A percentile compares a stretch with the other conserved stretches of the same genome.
phyloP scores from a whole-genome alignment of 1,140 invertebrate genomes.

The Anoplophora glabripennis region DNA sequence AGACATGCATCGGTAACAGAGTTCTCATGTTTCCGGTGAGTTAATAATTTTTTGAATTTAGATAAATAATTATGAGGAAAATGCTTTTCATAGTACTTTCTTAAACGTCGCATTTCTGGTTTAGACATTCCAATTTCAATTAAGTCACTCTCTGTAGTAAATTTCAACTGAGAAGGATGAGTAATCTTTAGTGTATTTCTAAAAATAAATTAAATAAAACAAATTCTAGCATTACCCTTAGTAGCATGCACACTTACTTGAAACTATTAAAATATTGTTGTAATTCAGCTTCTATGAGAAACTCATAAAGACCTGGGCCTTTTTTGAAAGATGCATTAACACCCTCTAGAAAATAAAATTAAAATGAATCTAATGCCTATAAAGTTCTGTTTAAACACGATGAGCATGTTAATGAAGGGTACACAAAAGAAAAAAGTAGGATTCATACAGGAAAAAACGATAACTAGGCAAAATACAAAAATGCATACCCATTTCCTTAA shows the following conservation, averaged over 20 bases:
- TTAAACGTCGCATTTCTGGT: constrained; percentile 89
- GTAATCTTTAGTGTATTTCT: constrained; percentile 77
- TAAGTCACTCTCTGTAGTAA: constrained; percentile 91
- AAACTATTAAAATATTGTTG: constrained; percentile 80
- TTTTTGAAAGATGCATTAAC: constrained; percentile 45
- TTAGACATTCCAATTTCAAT: constrained; percentile 89
- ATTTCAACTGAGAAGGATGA: constrained; percentile 94
- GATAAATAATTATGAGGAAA: constrained; percentile 89
- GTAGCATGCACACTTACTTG: constrained; percentile 49
- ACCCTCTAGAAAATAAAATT: constrained; percentile 40
- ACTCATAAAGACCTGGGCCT: constrained; percentile 80
- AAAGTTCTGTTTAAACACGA: background rate
- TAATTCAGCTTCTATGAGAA: constrained; percentile 85
- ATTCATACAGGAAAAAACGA: constrained; percentile 16
- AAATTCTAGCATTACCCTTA: background rate
- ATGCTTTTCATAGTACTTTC: constrained; percentile 91
- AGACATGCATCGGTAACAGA: constrained; percentile 40
- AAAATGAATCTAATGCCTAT: background rate
- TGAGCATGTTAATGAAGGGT: constrained; percentile 3
- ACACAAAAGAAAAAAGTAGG: constrained; percentile 21
- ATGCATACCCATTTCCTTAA: constrained; percentile 22
- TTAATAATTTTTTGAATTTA: constrained; percentile 79
- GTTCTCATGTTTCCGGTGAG: constrained; percentile 61
- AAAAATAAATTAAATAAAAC: constrained; percentile 33
- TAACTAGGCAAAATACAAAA: constrained; percentile 20